Conservation (phyloP, 2,797 vertebrate genomes). For the Urosaurus nigricauda region DNA sequence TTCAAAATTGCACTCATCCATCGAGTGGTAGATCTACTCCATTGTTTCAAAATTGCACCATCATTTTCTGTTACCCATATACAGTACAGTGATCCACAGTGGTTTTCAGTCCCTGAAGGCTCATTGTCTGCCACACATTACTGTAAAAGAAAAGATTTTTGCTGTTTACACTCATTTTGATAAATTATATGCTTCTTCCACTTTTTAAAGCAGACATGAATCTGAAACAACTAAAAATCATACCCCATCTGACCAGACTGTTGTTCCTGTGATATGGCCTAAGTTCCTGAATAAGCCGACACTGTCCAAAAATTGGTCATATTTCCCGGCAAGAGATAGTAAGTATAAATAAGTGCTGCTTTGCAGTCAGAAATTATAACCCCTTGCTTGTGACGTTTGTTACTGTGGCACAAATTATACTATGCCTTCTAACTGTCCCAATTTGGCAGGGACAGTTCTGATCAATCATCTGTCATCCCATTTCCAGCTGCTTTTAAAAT, state of each 20-base stretch:
- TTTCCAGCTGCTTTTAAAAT: no score
- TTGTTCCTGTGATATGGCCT: neutral
- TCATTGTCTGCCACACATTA: neutral
- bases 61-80: no score
- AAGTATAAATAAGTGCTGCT: neutral
- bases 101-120: neutral
- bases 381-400: conserved; percentile 7
- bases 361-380: neutral
- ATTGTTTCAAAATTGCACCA: no score
- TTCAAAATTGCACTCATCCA: neutral
- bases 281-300: conserved; percentile 1
- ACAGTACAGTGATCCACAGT: no score
- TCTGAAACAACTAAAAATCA: neutral
- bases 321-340: neutral
- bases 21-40: neutral
- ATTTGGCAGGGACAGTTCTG: no score
- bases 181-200: neutral
- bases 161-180: neutral
- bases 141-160: neutral
- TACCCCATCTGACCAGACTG: neutral
- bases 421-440: no score
- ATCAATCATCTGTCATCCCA: no score
- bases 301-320: neutral
- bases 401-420: neutral
- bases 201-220: neutral